A percentile compares a stretch with the other conserved stretches of the same genome.
phyloP scores from a whole-genome alignment of 1,140 invertebrate genomes.

The Pseudomyrmex concolor region DNA sequence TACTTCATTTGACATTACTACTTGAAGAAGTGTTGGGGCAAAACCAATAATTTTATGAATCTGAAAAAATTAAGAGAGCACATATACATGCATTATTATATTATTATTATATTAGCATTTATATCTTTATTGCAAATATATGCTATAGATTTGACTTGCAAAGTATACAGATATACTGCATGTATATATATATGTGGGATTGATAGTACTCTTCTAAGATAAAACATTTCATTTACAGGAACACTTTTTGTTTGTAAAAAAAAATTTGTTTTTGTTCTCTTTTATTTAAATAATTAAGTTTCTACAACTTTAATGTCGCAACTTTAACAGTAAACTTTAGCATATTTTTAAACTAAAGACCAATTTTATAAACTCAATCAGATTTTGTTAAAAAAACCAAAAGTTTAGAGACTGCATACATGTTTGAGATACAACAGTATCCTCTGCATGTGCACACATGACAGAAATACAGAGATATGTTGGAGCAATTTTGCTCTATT shows the following conservation, averaged over 20 bases:
- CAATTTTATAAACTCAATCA: no score
- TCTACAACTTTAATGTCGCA: no score
- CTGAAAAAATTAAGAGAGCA: constrained; percentile 85
- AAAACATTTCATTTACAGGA: no score
- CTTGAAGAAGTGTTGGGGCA: constrained; percentile 95
- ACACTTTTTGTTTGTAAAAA: no score
- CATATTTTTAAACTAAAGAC: no score
- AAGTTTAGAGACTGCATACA: no score
- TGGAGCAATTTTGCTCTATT: neutral
- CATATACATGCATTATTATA: neutral
- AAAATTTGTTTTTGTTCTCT: no score
- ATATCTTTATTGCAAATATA: neutral
- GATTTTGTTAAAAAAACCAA: no score
- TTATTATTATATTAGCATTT: neutral
- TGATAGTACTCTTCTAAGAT: neutral
- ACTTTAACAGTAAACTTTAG: no score
- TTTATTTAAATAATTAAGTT: no score
- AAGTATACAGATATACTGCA: constrained; percentile 32
- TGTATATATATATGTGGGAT: constrained; percentile 36
- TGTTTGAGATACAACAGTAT: no score
- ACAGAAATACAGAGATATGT: constrained; percentile 5
- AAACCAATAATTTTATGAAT: constrained; percentile 98
- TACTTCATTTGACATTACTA: constrained; percentile 95
- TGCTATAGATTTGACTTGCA: neutral
- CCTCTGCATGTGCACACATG: no score